phyloP scores from a whole-genome alignment of 2,888 invertebrate species.

The Chrysopilus asiliformis region DNA sequence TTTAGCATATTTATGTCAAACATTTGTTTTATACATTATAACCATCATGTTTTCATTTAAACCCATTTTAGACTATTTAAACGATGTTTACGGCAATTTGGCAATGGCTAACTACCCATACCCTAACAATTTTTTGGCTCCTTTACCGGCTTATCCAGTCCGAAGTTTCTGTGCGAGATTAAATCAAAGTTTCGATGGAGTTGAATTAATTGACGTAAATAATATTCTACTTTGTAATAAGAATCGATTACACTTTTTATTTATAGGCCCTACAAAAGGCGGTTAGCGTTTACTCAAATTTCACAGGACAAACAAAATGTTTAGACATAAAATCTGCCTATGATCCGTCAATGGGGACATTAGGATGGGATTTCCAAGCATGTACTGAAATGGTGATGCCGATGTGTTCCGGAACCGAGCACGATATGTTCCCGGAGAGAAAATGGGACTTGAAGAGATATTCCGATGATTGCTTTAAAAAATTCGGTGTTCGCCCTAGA shows the following conservation, averaged over 20 bases:
- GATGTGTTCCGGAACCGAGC: slow-evolving; percentile 60
- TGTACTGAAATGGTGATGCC: slow-evolving; percentile 99
- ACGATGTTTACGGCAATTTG: slow-evolving; percentile 58
- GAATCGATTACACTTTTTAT: no score
- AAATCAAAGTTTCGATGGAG: slow-evolving; percentile 17
- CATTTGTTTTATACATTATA: no score
- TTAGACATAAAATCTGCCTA: slow-evolving; percentile 48
- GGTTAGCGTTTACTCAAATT: slow-evolving; percentile 67
- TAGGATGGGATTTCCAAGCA: slow-evolving; percentile 74
- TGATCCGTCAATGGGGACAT: slow-evolving; percentile 44
- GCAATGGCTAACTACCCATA: slow-evolving; percentile 97
- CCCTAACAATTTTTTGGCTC: slow-evolving; percentile 63
- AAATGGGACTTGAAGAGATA: slow-evolving; percentile 60
- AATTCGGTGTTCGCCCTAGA: slow-evolving; percentile 54
- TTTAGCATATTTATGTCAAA: no score
- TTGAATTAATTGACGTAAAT: slow-evolving; percentile 21
- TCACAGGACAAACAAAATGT: slow-evolving; percentile 57
- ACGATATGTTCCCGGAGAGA: slow-evolving; percentile 70
- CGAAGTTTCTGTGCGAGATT: slow-evolving; percentile 46
- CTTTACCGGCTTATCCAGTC: slow-evolving; percentile 77
- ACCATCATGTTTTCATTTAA: slow-evolving; percentile 20
- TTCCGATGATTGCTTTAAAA: slow-evolving; percentile 52
- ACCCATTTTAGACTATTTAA: slow-evolving; percentile 53
- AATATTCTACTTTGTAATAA: no score
- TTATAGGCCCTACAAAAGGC: slow-evolving; percentile 54